These are phyloP conservation scores for Channa maculata DNA, from an alignment of 2,113 vertebrate species.

Conservation along the genomic window DNA sequence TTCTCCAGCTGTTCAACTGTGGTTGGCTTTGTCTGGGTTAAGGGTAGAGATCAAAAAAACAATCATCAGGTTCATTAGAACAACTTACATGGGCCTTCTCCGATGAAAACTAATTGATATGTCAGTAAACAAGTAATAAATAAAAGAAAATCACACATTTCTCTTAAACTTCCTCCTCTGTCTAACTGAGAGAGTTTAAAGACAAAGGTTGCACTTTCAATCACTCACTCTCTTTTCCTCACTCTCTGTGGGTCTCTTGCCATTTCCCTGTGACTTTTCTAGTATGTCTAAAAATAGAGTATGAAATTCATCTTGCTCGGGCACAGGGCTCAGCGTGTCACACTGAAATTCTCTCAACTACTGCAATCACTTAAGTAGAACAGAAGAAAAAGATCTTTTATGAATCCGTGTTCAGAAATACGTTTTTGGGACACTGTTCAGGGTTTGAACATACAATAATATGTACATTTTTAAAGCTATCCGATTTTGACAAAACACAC, in stretches of 20 bases:
- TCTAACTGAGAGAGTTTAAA: neutral
- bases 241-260: neutral
- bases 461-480: too few species aligned
- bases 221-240: neutral
- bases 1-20: slow-evolving; percentile 94
- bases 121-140: neutral
- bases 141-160: neutral
- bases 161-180: neutral
- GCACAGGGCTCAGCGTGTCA: slow-evolving; percentile 21
- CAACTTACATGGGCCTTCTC: neutral
- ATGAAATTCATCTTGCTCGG: slow-evolving; percentile 2
- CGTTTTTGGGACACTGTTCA: too few species aligned
- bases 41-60: slow-evolving; percentile 26
- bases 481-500: slow-evolving; percentile 28
- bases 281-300: slow-evolving; percentile 50
- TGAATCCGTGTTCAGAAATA: neutral
- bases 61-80: neutral
- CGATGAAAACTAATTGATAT: neutral
- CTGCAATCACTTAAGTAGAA: neutral
- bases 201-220: neutral
- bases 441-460: too few species aligned
- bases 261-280: slow-evolving; percentile 23
- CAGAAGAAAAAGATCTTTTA: neutral
- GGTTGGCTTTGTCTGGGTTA: slow-evolving; percentile 89
- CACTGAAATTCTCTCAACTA: neutral